Conservation (phyloP, 1,140 invertebrate species). For the Drosophila serrata region DNA sequence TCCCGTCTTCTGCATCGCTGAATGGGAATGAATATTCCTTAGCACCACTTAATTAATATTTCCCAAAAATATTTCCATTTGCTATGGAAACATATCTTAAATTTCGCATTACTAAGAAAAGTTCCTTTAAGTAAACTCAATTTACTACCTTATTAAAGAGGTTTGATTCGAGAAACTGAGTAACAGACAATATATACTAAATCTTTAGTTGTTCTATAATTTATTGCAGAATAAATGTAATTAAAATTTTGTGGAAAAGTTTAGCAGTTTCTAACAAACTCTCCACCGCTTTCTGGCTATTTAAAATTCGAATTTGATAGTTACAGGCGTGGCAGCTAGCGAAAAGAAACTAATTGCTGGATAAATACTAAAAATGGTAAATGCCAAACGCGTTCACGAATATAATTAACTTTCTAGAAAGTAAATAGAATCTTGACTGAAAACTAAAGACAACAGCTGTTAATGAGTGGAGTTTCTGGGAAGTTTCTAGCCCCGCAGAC, state of each 20-base stretch:
- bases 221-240: not conserved
- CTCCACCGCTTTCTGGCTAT: too few species aligned
- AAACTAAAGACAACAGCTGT: slow-evolving; percentile 79
- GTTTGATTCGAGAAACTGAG: not conserved
- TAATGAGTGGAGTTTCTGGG: slow-evolving; percentile 74
- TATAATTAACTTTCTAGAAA: slow-evolving; percentile 79
- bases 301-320: slow-evolving; percentile 54
- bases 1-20: slow-evolving; percentile 18
- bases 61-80: slow-evolving; percentile 13
- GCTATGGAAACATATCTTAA: slow-evolving; percentile 11
- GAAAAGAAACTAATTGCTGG: slow-evolving; percentile 61
- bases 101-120: not conserved
- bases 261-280: slow-evolving; percentile 47
- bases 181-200: not conserved
- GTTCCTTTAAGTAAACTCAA: not conserved
- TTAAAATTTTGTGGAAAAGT: slow-evolving; percentile 46
- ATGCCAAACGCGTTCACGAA: slow-evolving; percentile 42
- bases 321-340: slow-evolving; percentile 1
- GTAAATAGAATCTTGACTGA: slow-evolving; percentile 71
- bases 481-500: slow-evolving; percentile 45
- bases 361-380: slow-evolving; percentile 54
- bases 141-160: too few species aligned
- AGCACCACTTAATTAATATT: slow-evolving; percentile 44
- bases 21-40: slow-evolving; percentile 16
- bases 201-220: not conserved